Evolutionary conservation across 2,888 invertebrate species (phyloP), one percentile per base, ranked within the genome.

Genomic region (Xestia xanthographa): DNA sequence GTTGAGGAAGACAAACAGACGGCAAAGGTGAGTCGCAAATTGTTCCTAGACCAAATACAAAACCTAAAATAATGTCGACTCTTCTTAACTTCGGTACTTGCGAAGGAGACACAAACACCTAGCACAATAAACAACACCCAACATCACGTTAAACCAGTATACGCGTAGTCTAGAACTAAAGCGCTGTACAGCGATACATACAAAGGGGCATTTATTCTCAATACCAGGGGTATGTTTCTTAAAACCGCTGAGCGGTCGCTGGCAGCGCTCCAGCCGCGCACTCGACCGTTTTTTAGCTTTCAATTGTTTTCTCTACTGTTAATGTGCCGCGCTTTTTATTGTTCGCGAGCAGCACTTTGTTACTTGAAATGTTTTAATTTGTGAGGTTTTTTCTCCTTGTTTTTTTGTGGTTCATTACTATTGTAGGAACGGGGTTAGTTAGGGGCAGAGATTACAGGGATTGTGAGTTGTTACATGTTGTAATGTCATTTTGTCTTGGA

Each of bases 301-400:
- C 86, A 87, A 86, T 87, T 87, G 87, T 85, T 85, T 85, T 84
- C 81, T 79, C 79, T 75, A 77, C 83, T 83, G 85, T 83, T 85
- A 85, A 85, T 80, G 80, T 80, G 60, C 60, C 69, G 68, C 72
- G 73, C 56, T 85, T 78, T 85, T 83, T 83, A 80, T 83, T 83
- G 80, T 80, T 77, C 76, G 63, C 84, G 45, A 34, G 29, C 77
- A 83, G 67, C 84, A 81, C 81, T 84, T 84, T 75, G 84, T 84
- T 84, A 81, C 84, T 84, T 72, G 81, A 78, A 84, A 84, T 78
- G 78, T 84, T 84, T 84, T 84, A 84, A 84, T 84, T 84, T 84
- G 81, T 71, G 75, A 75, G 67, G 53, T 71, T 72, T 81, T 62
- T 77, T 72, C 72, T 74, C 56, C 34, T 73, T 45, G 65, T 81